Evolutionary conservation across 1,140 invertebrate species (phyloP), one percentile per base, ranked within the genome.

Genomic region (Pogonomyrmex barbatus): DNA sequence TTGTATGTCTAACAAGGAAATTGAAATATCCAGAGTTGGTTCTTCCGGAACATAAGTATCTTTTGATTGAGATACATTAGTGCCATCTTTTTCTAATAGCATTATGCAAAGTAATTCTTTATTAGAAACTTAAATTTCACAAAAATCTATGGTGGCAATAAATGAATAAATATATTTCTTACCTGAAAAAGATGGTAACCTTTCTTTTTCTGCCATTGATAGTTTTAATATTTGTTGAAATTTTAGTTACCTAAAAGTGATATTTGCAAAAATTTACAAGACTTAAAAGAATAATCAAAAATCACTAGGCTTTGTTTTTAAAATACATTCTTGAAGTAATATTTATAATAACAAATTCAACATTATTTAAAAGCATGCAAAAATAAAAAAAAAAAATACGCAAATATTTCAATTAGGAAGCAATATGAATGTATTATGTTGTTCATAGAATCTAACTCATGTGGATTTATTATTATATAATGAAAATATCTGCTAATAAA

Each of bases 1-100:
- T 89, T 94, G 93, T 78, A 94, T 93, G 84, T 94, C 93, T 52
- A 93, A 73, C 39, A 91, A 68, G 45, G 89, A 88, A 54, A 87
- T 83, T 14, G 90, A 77, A 17, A 85, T 81, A 14, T 91, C 89
- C 30, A 73, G 50, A 47, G 89, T 88, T 68, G 89, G 87, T 70
- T 90, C 89, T 24, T 90, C 89, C n/a, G 87, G 87, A 52, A 76
- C 67, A 60, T 88, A 90, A 63, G 68, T 75, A 79, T 90, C 89
- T 33, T 90, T 87, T 56, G 82, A 82, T 56, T 85, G 82, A 5
- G 81, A 84, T 52, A 30, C 63, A 62, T 89, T 63, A 47, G 39
- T 63, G 52, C 5, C 75, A 73, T 85, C 84, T 52, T 89, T 76
- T 50, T 58, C 42, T 33, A 67, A n/a, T 30, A 76, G 2, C 58